Percentiles rank a stretch among this genome's conserved stretches.
Conservation (phyloP, 2,113 vertebrate species). For the Urocolius indicus region DNA sequence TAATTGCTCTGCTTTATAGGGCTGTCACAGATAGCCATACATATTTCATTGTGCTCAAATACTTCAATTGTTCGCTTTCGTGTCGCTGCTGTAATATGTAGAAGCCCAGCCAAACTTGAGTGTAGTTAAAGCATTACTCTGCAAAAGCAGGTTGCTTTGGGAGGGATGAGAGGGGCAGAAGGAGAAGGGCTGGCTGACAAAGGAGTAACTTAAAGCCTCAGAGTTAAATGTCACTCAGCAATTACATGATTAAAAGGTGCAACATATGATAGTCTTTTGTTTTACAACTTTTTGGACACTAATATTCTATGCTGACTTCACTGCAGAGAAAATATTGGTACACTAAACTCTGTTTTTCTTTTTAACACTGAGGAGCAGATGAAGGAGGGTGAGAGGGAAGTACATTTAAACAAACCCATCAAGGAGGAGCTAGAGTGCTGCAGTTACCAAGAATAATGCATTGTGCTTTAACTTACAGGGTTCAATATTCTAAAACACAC, state of each 20-base stretch:
- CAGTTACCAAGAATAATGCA: background rate
- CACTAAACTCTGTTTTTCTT: background rate
- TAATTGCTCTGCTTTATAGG: slow-evolving; percentile 99
- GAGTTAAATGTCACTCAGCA: slow-evolving; percentile 74
- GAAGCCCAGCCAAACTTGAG: slow-evolving; percentile 93
- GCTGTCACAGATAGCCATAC: slow-evolving; percentile 98
- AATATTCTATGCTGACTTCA: slow-evolving; percentile 47
- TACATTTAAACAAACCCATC: background rate
- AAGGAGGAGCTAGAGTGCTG: background rate
- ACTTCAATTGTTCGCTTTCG: slow-evolving; percentile 94
- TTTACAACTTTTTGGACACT: slow-evolving; percentile 62
- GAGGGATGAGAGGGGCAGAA: slow-evolving; percentile 9
- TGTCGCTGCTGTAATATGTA: slow-evolving; percentile 94
- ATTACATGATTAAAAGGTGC: slow-evolving; percentile 82
- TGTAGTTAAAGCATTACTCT: slow-evolving; percentile 86
- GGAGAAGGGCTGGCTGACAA: slow-evolving; percentile 54
- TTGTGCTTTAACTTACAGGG: background rate
- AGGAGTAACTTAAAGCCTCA: slow-evolving; percentile 72
- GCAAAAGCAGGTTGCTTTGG: slow-evolving; percentile 35
- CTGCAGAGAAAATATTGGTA: background rate
- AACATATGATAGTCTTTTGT: slow-evolving; percentile 64
- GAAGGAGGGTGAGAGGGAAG: background rate
- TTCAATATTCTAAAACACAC: background rate
- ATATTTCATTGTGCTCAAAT: slow-evolving; percentile 99
- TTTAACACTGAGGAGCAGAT: background rate